Evolutionary conservation across 2,888 invertebrate genomes (phyloP), one percentile per base, ranked within the genome.

Genomic region (Clitarchus hookeri): DNA sequence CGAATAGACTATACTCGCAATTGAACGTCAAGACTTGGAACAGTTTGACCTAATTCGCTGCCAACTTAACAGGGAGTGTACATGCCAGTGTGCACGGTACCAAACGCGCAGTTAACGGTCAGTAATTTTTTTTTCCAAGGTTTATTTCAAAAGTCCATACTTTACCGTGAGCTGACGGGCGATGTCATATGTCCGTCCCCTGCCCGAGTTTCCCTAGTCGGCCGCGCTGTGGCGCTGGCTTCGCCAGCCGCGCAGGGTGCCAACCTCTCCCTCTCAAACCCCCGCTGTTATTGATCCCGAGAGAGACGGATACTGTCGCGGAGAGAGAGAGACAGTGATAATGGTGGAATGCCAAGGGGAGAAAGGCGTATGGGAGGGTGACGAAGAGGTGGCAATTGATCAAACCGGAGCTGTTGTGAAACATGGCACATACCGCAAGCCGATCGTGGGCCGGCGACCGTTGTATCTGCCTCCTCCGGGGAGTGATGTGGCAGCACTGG

Each of bases 221-320:
- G 19, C 25, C 65, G 85, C 26, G 26, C 85, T 90, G 93, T 93
- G 88, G 91, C 91, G 89, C 91, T 90, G 87, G 91, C 91, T 88
- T 90, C 91, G 89, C 91, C 90, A 86, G 91, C 91, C 88, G 89
- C 79, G 89, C 89, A 48, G 87, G 85, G 90, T 87, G 86, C 90
- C 89, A 88, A 91, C 89, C 86, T 90, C 86, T 84, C 23, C 23
- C 23, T 23, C n/a, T 11, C 3, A 65, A 65, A 36, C 11, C 48
- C n/a, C 65, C 65, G 23, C 23, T n/a, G 65, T 65, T 65, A 65
- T 65, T 65, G 65, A 65, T 65, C 65, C n/a, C 65, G 19, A 19
- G 65, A 65, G 65, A 65, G 65, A 65, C 23, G n/a, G 65, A 65
- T 6, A 13, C 6, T 48, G 48, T 16, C 48, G 48, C 16, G 8